Evolutionary conservation across 2,113 vertebrate genomes (phyloP).

Genomic region (Rattus rattus): DNA sequence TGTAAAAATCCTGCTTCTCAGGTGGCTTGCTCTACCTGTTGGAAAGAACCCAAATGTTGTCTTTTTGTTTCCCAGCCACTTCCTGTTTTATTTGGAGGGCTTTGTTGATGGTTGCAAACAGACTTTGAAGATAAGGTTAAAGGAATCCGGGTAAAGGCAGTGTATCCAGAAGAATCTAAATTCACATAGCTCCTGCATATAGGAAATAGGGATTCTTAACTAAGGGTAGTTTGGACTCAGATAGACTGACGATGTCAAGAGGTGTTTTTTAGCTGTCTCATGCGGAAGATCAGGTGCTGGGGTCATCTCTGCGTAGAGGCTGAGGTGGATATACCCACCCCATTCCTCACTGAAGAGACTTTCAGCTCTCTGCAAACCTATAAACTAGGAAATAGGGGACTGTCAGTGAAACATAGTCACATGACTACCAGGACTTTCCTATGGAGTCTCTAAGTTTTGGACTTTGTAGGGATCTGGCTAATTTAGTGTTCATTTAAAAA

Average conservation of each 20-base stretch:
- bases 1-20: background rate
- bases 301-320: background rate
- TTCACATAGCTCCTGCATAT: background rate
- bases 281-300: background rate
- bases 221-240: background rate
- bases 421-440: background rate
- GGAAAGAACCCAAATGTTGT: background rate
- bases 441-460: background rate
- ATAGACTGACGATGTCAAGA: background rate
- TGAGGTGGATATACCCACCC: background rate
- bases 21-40: constrained; percentile 7
- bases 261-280: background rate
- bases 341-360: background rate
- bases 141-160: constrained; percentile 23
- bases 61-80: background rate
- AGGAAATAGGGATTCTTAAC: background rate
- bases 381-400: background rate
- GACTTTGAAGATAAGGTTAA: constrained; percentile 39
- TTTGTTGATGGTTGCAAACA: constrained; percentile 6
- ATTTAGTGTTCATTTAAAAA: background rate
- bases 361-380: background rate
- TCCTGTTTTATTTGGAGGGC: constrained; percentile 45
- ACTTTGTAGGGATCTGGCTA: constrained; percentile 36
- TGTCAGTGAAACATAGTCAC: background rate
- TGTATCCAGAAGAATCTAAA: background rate